Evolutionary conservation across 2,888 invertebrate species (phyloP).

Genomic region (Sicus ferrugineus): DNA sequence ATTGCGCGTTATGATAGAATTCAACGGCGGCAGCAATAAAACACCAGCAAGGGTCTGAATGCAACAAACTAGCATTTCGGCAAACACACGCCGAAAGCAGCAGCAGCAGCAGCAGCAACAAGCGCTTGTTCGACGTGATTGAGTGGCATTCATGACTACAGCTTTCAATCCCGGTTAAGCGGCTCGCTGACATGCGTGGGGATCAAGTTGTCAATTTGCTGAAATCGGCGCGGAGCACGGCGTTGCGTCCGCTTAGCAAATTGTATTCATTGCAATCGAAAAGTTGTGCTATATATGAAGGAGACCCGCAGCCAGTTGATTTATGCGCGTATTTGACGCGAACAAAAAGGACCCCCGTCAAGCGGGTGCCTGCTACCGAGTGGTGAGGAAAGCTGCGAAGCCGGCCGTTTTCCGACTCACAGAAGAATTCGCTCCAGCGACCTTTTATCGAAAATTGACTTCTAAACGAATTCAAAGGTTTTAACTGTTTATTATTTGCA

Average conservation of each 20-base stretch:
- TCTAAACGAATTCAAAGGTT: too few species aligned
- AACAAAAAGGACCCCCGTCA: background rate
- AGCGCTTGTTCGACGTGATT: background rate
- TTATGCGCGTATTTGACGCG: background rate
- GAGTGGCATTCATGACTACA: slow-evolving; percentile 4
- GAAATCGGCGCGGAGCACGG: background rate
- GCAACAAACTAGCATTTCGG: slow-evolving; percentile 10
- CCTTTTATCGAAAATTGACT: too few species aligned
- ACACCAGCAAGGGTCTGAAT: slow-evolving; percentile 2
- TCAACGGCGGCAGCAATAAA: slow-evolving; percentile 1
- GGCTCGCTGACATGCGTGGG: slow-evolving; percentile 43
- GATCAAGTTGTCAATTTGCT: slow-evolving; percentile 43
- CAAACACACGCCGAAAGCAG: background rate
- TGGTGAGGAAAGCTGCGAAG: too few species aligned
- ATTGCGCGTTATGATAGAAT: slow-evolving; percentile 50
- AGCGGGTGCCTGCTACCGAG: background rate
- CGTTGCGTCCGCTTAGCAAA: slow-evolving; percentile 16
- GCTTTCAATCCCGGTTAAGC: slow-evolving; percentile 41
- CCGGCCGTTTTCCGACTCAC: too few species aligned
- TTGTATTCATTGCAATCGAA: slow-evolving; percentile 25
- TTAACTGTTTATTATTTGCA: too few species aligned
- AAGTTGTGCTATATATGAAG: background rate
- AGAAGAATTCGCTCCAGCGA: too few species aligned
- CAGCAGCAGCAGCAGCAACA: background rate
- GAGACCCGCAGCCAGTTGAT: slow-evolving; percentile 8